Conservation (phyloP, 2,888 invertebrate species). For the Andrena dorsata region DNA sequence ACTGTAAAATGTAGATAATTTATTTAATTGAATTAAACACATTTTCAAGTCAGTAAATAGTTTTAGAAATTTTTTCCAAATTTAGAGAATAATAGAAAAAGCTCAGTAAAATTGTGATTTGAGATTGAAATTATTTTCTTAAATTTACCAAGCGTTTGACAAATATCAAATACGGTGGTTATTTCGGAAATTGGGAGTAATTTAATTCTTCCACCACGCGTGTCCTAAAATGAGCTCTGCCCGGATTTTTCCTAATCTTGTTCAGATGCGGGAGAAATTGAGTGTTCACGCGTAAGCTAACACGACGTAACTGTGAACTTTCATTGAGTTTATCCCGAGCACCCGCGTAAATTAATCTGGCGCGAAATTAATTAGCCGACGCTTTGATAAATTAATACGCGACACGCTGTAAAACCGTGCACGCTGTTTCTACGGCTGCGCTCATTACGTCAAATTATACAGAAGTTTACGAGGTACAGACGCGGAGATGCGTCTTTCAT, state of each 20-base stretch:
- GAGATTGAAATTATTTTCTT: not conserved
- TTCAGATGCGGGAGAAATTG: not conserved
- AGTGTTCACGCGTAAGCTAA: not conserved
- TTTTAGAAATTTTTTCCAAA: no score
- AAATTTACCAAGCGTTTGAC: not conserved
- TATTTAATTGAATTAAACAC: no score
- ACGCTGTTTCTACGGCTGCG: slow-evolving; percentile 27
- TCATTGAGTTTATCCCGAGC: slow-evolving; percentile 31
- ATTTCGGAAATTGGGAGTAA: not conserved
- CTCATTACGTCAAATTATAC: slow-evolving; percentile 31
- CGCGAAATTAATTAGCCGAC: slow-evolving; percentile 47
- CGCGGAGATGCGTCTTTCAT: slow-evolving; percentile 10
- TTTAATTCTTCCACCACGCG: not conserved
- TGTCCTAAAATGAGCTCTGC: not conserved
- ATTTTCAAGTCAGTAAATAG: no score
- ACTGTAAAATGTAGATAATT: no score
- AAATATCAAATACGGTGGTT: no score
- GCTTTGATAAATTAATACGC: slow-evolving; percentile 51
- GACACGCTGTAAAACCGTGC: slow-evolving; percentile 32
- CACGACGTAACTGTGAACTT: slow-evolving; percentile 2
- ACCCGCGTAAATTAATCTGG: slow-evolving; percentile 44
- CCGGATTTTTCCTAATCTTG: not conserved
- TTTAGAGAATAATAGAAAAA: not conserved
- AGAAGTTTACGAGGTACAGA: slow-evolving; percentile 31
- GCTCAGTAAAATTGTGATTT: not conserved